Base-by-base conservation (phyloP, 2,797 vertebrate species). In the Hylomyscus alleni region DNA sequence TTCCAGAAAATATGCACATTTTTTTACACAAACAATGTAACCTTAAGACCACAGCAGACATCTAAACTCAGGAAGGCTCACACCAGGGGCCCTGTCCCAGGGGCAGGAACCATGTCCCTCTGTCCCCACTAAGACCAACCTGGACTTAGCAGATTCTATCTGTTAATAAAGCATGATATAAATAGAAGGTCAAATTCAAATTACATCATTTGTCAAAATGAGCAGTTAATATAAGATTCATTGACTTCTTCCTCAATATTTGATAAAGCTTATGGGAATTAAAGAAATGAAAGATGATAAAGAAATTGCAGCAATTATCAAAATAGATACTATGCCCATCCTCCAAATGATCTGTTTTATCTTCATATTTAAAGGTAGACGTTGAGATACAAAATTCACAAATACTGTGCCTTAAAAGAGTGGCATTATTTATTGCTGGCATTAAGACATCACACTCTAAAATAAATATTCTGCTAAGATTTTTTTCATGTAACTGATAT, bases 391-490 rank as follows among this genome's bases (percentile, higher is more conserved):
- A 13, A 93, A 65, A 15, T 12, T 95, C 14, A 83, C 0, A 83
- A 78, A 37, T 78, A 78, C 0, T 89, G 2, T 78, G 4, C 65
- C 12, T 67, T n/a, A 52, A 26, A 92, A 84, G 60, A 84, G 17
- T 17, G 37, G 29, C 14, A 97, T 94, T 93, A 95, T 96, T 95
- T 96, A 93, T 88, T 91, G 44, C 58, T 93, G 80, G 54, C 31
- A 60, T 95, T 97, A 97, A 94, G 34, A 92, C 17, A 90, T 89
- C 20, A 56, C 7, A 78, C 7, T 6, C 3, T 96, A 94, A 96
- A 93, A 89, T 72, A 94, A 95, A 96, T 90, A 60, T 11, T 26
- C 40, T 94, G 31, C 12, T 78, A 92, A 83, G 2, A 90, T 3
- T 34, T 6, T 95, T 93, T 47, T 95, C 84, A 62, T 93, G 50